Evolutionary conservation across 2,888 invertebrate genomes (phyloP), one percentile per base, ranked within the genome.

Genomic region (Campoplex nolae): DNA sequence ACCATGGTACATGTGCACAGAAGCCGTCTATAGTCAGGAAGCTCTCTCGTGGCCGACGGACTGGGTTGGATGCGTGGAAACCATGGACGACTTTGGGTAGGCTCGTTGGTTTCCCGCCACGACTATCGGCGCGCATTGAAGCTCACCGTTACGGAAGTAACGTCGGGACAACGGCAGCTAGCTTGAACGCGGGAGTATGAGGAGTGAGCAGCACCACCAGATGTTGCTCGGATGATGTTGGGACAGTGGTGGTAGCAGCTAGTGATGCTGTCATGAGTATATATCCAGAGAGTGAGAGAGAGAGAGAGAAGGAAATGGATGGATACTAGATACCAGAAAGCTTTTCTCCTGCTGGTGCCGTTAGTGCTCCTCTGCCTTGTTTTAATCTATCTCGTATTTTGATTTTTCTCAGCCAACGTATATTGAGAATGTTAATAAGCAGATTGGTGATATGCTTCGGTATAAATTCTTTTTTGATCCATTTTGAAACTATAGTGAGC

Each of bases 101-200:
- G 93, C 94, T 93, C 93, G 93, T 93, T 93, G 93, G 93, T 92
- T 93, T 93, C 92, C 93, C 93, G 92, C 92, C 93, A 92, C 92
- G 93, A 93, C 93, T 94, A 94, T 94, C 94, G 93, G 92, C 92
- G 93, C 92, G 92, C 92, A 94, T 94, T 94, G 91, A 94, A 93
- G 94, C 93, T 93, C 94, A 94, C 91, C 93, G 94, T 94, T 90
- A 94, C 92, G 94, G 94, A 94, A 94, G 92, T 94, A 94, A 94
- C 94, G 92, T 90, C 92, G 92, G 93, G 92, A 94, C 94, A 94
- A 94, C 94, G 93, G 92, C 90, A 90, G 90, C 90, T 83, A 90
- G 92, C 90, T 90, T 89, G 90, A 90, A 90, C 91, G 62, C 62
- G 89, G 90, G 90, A 90, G 91, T 89, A 91, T 90, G 90, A 89